Percentiles rank a stretch among this genome's conserved stretches.
phyloP scores from a whole-genome alignment of 2,888 invertebrate genomes.

The Boloria euphrosyne region DNA sequence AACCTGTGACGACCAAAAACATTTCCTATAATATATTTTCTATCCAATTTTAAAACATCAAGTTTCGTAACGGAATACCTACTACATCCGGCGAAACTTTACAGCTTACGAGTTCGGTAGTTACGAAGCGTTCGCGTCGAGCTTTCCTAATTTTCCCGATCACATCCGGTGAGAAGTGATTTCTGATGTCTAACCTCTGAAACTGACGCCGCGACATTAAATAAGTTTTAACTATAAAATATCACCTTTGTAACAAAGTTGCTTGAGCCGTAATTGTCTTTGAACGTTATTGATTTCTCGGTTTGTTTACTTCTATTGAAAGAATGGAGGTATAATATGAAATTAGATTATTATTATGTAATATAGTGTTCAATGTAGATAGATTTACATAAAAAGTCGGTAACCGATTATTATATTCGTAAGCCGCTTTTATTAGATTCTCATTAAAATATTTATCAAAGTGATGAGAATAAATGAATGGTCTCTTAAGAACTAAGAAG shows the following conservation, averaged over 20 bases:
- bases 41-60: constrained; percentile 17
- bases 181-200: constrained; percentile 36
- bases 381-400: no score
- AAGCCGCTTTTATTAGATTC: no score
- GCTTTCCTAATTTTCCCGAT: constrained; percentile 40
- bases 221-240: constrained; percentile 12
- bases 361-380: no score
- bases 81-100: constrained; percentile 23
- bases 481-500: no score
- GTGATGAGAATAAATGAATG: no score
- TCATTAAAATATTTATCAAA: no score
- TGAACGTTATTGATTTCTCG: no score
- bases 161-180: constrained; percentile 39
- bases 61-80: neutral
- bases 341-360: no score
- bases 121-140: constrained; percentile 31
- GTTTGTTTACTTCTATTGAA: no score
- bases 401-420: no score
- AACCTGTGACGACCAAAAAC: no score
- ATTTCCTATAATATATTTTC: neutral
- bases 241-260: constrained; percentile 4
- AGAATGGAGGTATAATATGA: no score
- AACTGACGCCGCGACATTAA: constrained; percentile 26
- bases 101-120: constrained; percentile 18
- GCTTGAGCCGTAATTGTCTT: neutral